phyloP scores from a whole-genome alignment of 2,888 invertebrate genomes.

The Hyppa rectilinea region DNA sequence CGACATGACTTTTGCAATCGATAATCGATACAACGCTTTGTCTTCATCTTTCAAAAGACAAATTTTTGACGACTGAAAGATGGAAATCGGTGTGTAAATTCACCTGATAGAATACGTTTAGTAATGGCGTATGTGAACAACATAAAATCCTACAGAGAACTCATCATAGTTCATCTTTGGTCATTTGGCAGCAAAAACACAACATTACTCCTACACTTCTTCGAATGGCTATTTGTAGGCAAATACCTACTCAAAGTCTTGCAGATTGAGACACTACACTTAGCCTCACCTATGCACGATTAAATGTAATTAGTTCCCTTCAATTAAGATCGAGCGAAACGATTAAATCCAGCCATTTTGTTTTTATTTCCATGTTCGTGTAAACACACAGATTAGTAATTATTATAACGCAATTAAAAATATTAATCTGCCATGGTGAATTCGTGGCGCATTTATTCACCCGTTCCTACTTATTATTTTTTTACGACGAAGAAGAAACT shows the following conservation, averaged over 20 bases:
- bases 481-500: not conserved
- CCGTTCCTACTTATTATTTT: not conserved
- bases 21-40: no score
- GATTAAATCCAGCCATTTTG: slow-evolving; percentile 19
- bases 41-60: no score
- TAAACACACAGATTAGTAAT: not conserved
- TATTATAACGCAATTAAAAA: slow-evolving; percentile 15
- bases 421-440: not conserved
- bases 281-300: slow-evolving; percentile 19
- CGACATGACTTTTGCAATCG: not conserved
- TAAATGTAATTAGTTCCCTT: slow-evolving; percentile 31
- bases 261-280: slow-evolving; percentile 41
- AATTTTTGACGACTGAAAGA: no score
- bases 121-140: no score
- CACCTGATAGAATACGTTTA: no score
- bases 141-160: not conserved
- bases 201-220: slow-evolving; percentile 18
- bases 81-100: no score
- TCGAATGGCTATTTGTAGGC: slow-evolving; percentile 8
- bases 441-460: slow-evolving; percentile 28
- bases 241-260: slow-evolving; percentile 4
- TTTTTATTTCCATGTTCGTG: slow-evolving; percentile 20
- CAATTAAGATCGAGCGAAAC: slow-evolving; percentile 30
- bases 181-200: slow-evolving; percentile 1
- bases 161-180: slow-evolving; percentile 13